phyloP scores from a whole-genome alignment of 1,140 invertebrate species.

The Pogonognathellus flavescens region DNA sequence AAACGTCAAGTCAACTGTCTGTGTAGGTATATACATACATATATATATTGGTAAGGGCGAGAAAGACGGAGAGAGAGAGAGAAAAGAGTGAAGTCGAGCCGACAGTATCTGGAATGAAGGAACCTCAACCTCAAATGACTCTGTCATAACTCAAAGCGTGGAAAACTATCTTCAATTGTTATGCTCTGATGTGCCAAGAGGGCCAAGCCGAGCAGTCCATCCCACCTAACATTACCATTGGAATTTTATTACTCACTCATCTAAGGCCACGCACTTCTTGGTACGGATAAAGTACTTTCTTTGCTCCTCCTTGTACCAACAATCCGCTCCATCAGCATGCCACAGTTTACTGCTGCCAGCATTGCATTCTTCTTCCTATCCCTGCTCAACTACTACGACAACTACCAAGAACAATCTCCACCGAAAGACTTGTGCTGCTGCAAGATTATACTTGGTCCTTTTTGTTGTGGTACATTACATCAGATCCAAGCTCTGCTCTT shows the following conservation, averaged over 20 bases:
- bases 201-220: slow-evolving; percentile 24
- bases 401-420: no score
- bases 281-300: slow-evolving; percentile 24
- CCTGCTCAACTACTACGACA: no score
- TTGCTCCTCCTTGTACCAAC: slow-evolving; percentile 21
- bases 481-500: no score
- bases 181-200: slow-evolving; percentile 47
- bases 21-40: background rate
- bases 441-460: no score
- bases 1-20: slow-evolving; percentile 1
- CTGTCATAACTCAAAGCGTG: slow-evolving; percentile 41
- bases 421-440: no score
- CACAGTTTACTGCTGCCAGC: background rate
- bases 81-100: slow-evolving; percentile 20
- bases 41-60: background rate
- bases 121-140: slow-evolving; percentile 45
- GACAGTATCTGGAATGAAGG: background rate
- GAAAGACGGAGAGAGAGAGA: background rate
- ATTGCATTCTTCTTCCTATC: background rate
- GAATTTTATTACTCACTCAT: slow-evolving; percentile 47
- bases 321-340: slow-evolving; percentile 40
- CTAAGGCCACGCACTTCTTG: slow-evolving; percentile 8
- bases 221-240: slow-evolving; percentile 25
- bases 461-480: no score
- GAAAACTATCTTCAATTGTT: slow-evolving; percentile 34